A percentile compares a stretch with the other conserved stretches of the same genome.
phyloP scores from a whole-genome alignment of 2,113 vertebrate genomes.

The Nesoenas mayeri region DNA sequence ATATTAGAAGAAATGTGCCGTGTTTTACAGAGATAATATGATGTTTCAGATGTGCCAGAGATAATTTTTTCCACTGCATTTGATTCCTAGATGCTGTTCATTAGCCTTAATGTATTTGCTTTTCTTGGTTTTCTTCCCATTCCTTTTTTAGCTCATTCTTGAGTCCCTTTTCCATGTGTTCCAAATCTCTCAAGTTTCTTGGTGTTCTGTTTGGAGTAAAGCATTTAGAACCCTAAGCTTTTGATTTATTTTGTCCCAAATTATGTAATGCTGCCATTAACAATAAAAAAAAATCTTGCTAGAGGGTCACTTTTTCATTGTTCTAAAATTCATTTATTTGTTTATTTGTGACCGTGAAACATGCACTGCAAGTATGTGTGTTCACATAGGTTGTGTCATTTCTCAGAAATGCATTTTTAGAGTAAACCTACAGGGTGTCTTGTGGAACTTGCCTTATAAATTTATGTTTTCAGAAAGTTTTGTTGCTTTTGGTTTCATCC shows the following conservation, averaged over 20 bases:
- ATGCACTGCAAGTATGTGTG: not conserved
- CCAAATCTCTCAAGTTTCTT: not conserved
- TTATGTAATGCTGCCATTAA: not conserved
- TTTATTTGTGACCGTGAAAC: not conserved
- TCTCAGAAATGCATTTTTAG: not conserved
- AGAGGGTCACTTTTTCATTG: not conserved
- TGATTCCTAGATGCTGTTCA: not conserved
- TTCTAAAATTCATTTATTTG: not conserved
- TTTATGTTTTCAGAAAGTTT: not conserved
- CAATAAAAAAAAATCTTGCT: not conserved
- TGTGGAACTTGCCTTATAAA: not conserved
- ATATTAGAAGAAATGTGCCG: not conserved
- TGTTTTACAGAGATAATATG: not conserved
- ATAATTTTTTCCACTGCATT: not conserved
- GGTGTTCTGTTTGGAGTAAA: not conserved
- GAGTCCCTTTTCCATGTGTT: not conserved
- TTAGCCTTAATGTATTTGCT: not conserved
- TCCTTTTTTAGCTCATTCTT: not conserved
- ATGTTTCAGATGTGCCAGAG: not conserved
- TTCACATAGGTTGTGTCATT: not conserved
- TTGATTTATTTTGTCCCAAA: not conserved
- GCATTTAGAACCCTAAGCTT: not conserved
- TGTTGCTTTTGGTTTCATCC: not conserved
- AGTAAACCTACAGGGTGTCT: not conserved
- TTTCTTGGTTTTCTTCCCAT: not conserved